Base-by-base conservation (phyloP, 2,113 vertebrate genomes). In the Scatophagus argus region DNA sequence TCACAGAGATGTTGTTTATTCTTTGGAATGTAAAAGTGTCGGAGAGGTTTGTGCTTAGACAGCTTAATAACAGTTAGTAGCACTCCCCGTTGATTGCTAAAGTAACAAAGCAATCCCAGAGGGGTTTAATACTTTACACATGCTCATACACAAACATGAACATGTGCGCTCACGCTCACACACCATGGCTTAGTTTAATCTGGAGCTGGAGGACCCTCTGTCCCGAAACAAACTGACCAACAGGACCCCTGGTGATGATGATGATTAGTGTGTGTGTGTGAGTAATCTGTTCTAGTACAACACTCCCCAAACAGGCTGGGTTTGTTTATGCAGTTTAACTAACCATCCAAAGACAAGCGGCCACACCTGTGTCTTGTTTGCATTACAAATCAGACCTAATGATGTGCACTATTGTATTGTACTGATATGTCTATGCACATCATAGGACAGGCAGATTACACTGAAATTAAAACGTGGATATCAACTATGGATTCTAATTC, bases 51-150 rank as follows among this genome's bases (percentile, higher is more conserved):
- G 23, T 47, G 54, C 49, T 81, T 65, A 73, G 51, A 63, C 2
- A 25, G 70, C 64, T 88, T 86, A 82, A 46, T 56, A 43, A 76
- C 56, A 74, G 39, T 83, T 71, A 60, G 75, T 49, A 41, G 64
- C 34, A 56, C 72, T 76, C 69, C 80, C 62, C 74, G 74, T 87
- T 87, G 79, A 77, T 80, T 63, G 69, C 21, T 72, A 79, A 77
- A 72, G 41, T 43, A 88, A 90, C 79, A 89, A 84, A 73, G 73
- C 88, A 90, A 89, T 87, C 75, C 80, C 27, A n/a, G n/a, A 23
- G 23, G 52, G 54, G 14, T 32, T 84, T 84, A 83, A 54, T 68
- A 65, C 38, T 74, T 46, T 23, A 49, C 61, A 65, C 36, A 69
- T n/a, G n/a, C 17, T 74, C 56, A 47, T 3, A 70, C 56, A 79